Conservation (phyloP, 2,797 vertebrate genomes). For the Sebastes itinus region DNA sequence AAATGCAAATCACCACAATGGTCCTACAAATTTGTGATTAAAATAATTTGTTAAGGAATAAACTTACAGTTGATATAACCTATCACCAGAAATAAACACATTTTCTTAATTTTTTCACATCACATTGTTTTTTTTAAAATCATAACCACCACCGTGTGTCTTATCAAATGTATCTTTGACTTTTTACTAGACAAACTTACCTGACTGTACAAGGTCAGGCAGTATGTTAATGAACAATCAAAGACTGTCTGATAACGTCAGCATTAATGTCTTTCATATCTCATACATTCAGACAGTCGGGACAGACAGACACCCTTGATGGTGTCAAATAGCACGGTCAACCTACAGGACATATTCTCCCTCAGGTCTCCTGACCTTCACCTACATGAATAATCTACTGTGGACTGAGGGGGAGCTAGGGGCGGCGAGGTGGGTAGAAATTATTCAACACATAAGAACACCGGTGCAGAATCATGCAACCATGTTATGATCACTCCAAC, state of each 20-base stretch:
- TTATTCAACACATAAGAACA: slow-evolving; percentile 26
- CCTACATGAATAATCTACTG: slow-evolving; percentile 18
- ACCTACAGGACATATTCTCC: slow-evolving; percentile 2
- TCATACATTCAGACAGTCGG: neutral
- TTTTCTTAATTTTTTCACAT: neutral
- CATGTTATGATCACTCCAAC: slow-evolving; percentile 55
- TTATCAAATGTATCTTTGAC: neutral
- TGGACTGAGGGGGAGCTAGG: neutral
- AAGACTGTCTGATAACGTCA: neutral
- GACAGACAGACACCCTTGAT: neutral
- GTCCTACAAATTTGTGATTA: neutral
- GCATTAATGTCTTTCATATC: neutral
- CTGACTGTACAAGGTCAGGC: neutral
- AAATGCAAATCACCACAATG: slow-evolving; percentile 18
- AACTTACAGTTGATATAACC: neutral
- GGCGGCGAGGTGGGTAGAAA: neutral
- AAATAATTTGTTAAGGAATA: neutral
- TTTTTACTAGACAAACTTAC: neutral
- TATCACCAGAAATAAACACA: neutral
- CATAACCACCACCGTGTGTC: neutral
- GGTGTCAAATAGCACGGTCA: neutral
- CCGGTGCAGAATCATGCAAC: slow-evolving; percentile 53
- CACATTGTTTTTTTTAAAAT: neutral
- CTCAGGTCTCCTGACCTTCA: slow-evolving; percentile 38
- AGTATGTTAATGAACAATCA: neutral